A percentile compares a stretch with the other conserved stretches of the same genome.
Evolutionary conservation across 2,888 invertebrate species (phyloP).

Genomic region (Heliconius hortense): DNA sequence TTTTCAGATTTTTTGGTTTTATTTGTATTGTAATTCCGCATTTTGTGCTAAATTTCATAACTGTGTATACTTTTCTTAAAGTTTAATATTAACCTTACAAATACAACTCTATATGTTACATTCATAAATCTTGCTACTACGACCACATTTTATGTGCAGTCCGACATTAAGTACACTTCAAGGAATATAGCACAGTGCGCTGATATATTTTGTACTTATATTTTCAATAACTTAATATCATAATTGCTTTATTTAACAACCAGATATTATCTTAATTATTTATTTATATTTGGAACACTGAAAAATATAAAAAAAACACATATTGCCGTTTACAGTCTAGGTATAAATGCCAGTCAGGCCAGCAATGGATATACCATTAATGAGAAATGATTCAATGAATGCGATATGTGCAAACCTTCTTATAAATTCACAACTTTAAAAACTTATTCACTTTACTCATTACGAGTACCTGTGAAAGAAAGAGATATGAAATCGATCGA

Average conservation of each 20-base stretch:
- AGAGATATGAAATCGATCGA: constrained; percentile 78
- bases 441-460: constrained; percentile 38
- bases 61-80: not conserved
- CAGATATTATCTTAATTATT: constrained; percentile 9
- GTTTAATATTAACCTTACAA: constrained; percentile 12
- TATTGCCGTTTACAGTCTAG: not conserved
- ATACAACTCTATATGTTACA: constrained; percentile 13
- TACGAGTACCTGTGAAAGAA: constrained; percentile 64
- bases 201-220: constrained; percentile 24
- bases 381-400: constrained; percentile 34
- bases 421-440: constrained; percentile 37
- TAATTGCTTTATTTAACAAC: not conserved
- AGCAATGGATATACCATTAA: constrained; percentile 9
- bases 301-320: not conserved
- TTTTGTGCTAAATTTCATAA: too few relatives aligned
- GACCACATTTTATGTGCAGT: constrained; percentile 37
- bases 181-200: constrained; percentile 25
- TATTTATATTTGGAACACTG: constrained; percentile 13
- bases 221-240: constrained; percentile 24
- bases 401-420: constrained; percentile 24
- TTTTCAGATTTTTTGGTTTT: too few relatives aligned
- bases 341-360: constrained; percentile 2
- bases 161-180: constrained; percentile 32
- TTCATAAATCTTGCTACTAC: constrained; percentile 30
- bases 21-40: too few relatives aligned